phyloP scores from a whole-genome alignment of 2,888 invertebrate species.

The Malthinus seriepunctatus region DNA sequence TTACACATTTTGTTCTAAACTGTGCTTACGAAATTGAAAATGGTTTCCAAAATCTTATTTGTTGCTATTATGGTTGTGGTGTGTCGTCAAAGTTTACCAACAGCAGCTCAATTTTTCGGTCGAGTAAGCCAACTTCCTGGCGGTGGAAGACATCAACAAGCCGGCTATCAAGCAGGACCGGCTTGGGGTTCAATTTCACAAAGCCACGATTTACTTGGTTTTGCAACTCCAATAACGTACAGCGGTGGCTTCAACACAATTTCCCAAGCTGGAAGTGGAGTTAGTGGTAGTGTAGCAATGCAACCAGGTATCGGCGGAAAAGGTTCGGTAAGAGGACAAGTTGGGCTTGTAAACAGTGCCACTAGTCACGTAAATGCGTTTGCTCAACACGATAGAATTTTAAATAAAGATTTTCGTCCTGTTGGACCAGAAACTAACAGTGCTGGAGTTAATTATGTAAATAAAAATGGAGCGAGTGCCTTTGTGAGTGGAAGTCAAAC shows the following conservation, averaged over 20 bases:
- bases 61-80: background rate
- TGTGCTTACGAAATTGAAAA: too few species aligned
- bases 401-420: too few species aligned
- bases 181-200: conserved; percentile 15
- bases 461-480: conserved; percentile 15
- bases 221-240: background rate
- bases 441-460: too few species aligned
- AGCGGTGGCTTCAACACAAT: background rate
- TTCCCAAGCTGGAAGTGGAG: background rate
- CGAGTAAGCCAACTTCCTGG: background rate
- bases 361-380: too few species aligned
- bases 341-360: too few species aligned
- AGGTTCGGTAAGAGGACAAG: conserved; percentile 6
- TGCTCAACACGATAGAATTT: too few species aligned
- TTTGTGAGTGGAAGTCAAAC: conserved; percentile 12
- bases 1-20: too few species aligned
- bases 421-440: too few species aligned
- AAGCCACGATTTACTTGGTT: conserved; percentile 1
- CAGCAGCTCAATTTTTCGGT: conserved; percentile 12
- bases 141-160: too few species aligned
- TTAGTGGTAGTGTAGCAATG: conserved; percentile 1
- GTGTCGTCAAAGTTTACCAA: background rate
- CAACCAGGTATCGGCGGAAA: conserved; percentile 15
- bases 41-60: background rate
- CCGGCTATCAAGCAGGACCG: conserved; percentile 13